Conservation (phyloP, 1,140 invertebrate genomes). For the Asobara japonica region DNA sequence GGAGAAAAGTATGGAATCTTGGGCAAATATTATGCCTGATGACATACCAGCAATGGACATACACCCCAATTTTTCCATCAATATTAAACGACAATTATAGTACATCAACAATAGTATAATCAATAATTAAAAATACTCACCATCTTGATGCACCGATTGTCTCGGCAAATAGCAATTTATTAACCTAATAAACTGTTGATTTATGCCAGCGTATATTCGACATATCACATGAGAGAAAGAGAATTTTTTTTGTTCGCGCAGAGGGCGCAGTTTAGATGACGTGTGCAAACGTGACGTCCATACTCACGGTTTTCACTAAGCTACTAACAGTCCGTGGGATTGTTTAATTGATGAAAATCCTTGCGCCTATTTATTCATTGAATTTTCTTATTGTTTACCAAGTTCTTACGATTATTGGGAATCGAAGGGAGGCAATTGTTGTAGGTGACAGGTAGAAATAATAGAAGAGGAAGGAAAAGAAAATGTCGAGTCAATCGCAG, state of each 20-base stretch:
- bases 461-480: not conserved
- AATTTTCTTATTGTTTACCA: no score
- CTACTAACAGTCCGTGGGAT: not conserved
- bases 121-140: conserved; percentile 20
- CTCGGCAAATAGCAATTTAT: conserved; percentile 18
- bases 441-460: no score
- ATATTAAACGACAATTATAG: not conserved
- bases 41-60: not conserved
- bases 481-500: not conserved
- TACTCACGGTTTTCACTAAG: conserved; percentile 11
- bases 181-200: conserved; percentile 40
- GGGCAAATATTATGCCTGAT: not conserved
- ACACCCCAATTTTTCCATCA: not conserved
- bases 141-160: conserved; percentile 30
- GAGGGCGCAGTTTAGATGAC: conserved; percentile 40
- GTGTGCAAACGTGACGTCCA: conserved; percentile 39
- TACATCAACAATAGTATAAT: not conserved
- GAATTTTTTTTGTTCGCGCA: not conserved
- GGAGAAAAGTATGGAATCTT: not conserved
- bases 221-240: conserved; percentile 27
- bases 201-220: conserved; percentile 38
- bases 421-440: no score
- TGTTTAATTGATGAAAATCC: not conserved
- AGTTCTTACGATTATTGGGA: no score
- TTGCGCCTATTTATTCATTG: no score